Evolutionary conservation across 1,140 invertebrate species (phyloP), one percentile per base, ranked within the genome.

Genomic region (Stegodyphus mimosarum): DNA sequence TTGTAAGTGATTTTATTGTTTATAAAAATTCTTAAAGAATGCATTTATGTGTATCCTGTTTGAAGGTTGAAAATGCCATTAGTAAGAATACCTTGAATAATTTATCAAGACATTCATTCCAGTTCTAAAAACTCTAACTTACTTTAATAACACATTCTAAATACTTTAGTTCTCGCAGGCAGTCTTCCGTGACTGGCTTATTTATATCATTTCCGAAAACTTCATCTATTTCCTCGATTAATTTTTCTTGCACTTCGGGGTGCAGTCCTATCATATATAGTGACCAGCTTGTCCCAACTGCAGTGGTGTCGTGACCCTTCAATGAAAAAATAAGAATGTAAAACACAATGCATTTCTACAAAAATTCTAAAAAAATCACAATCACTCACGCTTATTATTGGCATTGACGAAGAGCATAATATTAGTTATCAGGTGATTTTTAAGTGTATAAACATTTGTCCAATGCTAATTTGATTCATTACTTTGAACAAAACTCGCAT

Each of bases 181-280:
- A 94, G 73, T 94, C 93, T 87, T 92, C 91, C 0, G 92, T 93
- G 2, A 79, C 88, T 7, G 87, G 83, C 17, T 89, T 77, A 49
- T 89, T 87, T 0, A 79, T 77, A 88, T 90, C 89, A 18, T 87
- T 72, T 6, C 88, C 89, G 75, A 90, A 89, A 18, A 90, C 89
- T 4, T 55, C 89, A 88, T 96, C 95, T 83, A 97, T 94, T 92
- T 97, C 96, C 67, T 93, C 92, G 85, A 95, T 94, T 0, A 95
- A 95, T 90, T 94, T 94, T 75, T 91, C 92, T 88, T 97, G 96
- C 4, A 96, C 93, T n/a, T 95, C 92, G 18, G 94, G 95, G 89
- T 95, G 92, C 60, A 94, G 89, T 0, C 96, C 92, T 87, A 97
- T 90, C 87, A 95, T 94, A 73, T 96, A 92, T 75, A 97, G 88